A percentile compares a stretch with the other conserved stretches of the same genome.
These are phyloP conservation scores for Cotesia glomerata DNA, from an alignment of 1,140 invertebrate genomes.

Conservation along the genomic window DNA sequence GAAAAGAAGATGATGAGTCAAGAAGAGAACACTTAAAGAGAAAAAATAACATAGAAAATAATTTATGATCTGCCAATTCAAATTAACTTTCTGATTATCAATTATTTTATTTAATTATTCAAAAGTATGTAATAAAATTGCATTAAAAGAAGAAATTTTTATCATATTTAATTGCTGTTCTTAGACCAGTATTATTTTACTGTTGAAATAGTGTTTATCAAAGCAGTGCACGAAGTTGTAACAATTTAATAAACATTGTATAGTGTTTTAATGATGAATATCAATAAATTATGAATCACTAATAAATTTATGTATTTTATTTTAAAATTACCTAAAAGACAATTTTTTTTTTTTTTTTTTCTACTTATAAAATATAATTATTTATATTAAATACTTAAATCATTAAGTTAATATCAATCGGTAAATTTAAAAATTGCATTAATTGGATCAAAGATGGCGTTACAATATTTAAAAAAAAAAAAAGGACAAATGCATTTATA, in stretches of 20 bases:
- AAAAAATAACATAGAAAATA: background rate
- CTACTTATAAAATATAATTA: too few relatives aligned
- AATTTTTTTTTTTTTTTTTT: too few relatives aligned
- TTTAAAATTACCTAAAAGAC: too few relatives aligned
- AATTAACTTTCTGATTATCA: background rate
- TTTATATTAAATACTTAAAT: too few relatives aligned
- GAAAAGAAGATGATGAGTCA: background rate
- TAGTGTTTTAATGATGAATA: background rate
- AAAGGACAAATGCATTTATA: too few relatives aligned
- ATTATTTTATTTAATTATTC: background rate
- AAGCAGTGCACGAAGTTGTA: background rate
- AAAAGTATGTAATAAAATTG: background rate
- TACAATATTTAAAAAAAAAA: too few relatives aligned
- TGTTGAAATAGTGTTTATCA: background rate
- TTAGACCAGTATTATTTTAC: slow-evolving; percentile 29
- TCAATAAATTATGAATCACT: background rate
- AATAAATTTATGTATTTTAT: background rate
- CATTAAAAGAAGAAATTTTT: slow-evolving; percentile 2
- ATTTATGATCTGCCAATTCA: background rate
- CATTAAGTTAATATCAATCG: too few relatives aligned
- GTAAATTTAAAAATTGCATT: too few relatives aligned
- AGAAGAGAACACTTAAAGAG: background rate
- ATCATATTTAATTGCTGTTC: background rate
- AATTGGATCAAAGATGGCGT: too few relatives aligned
- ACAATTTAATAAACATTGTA: slow-evolving; percentile 8